Base-by-base conservation (phyloP, 2,113 vertebrate species). In the Leucopsar rothschildi region DNA sequence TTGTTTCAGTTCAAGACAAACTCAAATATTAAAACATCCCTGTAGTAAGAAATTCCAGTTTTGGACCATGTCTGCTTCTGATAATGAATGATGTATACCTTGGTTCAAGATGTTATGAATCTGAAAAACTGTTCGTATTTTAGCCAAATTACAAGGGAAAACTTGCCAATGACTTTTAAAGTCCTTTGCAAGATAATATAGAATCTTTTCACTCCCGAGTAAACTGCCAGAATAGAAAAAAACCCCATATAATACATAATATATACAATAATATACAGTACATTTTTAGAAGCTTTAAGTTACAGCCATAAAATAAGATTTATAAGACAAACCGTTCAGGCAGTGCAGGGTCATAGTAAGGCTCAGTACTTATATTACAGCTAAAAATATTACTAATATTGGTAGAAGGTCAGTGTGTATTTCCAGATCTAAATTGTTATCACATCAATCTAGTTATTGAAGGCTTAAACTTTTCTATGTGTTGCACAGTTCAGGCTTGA, bases 91-190 rank as follows among this genome's bases (percentile, higher is more conserved):
- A 66, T 7, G 60, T 42, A 44, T 39, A 71, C 82, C 91, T 42
- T 60, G 92, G 29, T 93, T 94, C 68, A 95, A 93, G 81, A 88
- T 89, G 81, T 77, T 81, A 60, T 53, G 66, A 73, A 80, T 93
- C 53, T 68, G 42, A 82, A 61, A 71, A 86, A 57, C 29, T 50
- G 12, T 70, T 95, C 40, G 11, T 57, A 60, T 93, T 94, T 88
- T 57, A 79, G 77, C 56, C 40, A 82, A 82, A 85, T 73, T 85
- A 71, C 19, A 69, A 87, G 17, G 39, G 15, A 88, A 95, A 73
- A 33, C 35, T 85, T 81, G 63, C 39, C 88, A 91, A 60, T 78
- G 9, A 82, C 31, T 92, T 91, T 82, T 56, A n/a, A 95, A 91
- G 50, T 72, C 25, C 28, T 91, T 82, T 87, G 61, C 37, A 83